Conservation (phyloP, 2,797 vertebrate genomes). For the Pseudopleuronectes americanus region DNA sequence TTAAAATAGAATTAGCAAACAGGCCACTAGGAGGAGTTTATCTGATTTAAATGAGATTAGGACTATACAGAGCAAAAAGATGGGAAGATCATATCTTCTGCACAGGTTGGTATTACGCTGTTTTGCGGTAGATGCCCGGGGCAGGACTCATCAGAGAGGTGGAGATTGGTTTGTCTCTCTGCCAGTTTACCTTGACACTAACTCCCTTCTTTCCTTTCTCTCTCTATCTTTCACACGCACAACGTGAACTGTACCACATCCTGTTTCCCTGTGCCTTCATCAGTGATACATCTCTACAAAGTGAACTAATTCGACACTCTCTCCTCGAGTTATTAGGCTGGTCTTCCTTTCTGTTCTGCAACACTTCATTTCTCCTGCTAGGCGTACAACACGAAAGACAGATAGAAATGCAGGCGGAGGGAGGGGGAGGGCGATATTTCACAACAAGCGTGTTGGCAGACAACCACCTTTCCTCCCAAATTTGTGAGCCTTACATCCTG, state of each 20-base stretch:
- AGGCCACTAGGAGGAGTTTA: neutral
- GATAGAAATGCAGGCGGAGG: constrained; percentile 56
- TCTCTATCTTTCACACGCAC: neutral
- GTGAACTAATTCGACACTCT: constrained; percentile 25
- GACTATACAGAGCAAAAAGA: constrained; percentile 16
- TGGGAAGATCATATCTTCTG: constrained; percentile 25
- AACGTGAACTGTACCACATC: neutral
- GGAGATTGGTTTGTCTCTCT: constrained; percentile 64
- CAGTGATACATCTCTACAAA: constrained; percentile 17
- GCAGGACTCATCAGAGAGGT: constrained; percentile 53
- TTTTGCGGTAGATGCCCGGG: constrained; percentile 41
- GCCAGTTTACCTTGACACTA: constrained; percentile 61
- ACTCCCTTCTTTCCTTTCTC: constrained; percentile 11
- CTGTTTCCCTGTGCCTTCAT: constrained; percentile 24
- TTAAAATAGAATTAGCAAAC: constrained; percentile 13
- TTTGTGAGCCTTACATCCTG: constrained; percentile 84
- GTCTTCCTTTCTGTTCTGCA: constrained; percentile 50
- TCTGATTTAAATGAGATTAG: constrained; percentile 16
- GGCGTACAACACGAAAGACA: constrained; percentile 60
- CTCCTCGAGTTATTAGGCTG: constrained; percentile 30
- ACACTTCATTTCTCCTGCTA: constrained; percentile 73
- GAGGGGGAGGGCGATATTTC: constrained; percentile 66
- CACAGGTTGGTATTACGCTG: constrained; percentile 10
- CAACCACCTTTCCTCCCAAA: constrained; percentile 84
- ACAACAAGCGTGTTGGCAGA: constrained; percentile 79